These are phyloP conservation scores for Scaptomyza pallida DNA, from an alignment of 1,140 invertebrate species.

Conservation along the genomic window DNA sequence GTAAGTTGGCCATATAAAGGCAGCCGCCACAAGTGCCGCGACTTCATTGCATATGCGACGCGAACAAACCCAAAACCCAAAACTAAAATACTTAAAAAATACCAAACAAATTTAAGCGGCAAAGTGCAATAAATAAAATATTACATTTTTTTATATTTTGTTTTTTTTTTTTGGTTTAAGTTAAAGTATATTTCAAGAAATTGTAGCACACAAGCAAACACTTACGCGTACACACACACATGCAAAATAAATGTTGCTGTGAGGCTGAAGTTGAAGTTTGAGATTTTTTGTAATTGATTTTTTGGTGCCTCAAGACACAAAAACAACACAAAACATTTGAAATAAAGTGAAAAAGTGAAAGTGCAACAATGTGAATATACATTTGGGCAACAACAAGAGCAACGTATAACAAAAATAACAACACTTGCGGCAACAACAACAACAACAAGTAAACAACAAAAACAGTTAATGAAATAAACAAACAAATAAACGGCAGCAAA, in stretches of 20 bases:
- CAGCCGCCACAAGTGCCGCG: constrained; percentile 43
- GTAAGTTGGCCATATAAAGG: constrained; percentile 40
- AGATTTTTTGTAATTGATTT: constrained; percentile 53
- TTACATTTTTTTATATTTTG: constrained; percentile 5
- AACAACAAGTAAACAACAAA: constrained; percentile 13
- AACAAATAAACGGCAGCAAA: constrained; percentile 14
- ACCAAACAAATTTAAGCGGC: background rate
- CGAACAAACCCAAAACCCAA: constrained; percentile 32
- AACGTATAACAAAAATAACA: background rate
- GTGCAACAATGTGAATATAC: constrained; percentile 61
- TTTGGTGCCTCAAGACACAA: constrained; percentile 37
- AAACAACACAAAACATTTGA: constrained; percentile 14
- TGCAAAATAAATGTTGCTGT: constrained; percentile 18
- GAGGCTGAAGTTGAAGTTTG: constrained; percentile 14
- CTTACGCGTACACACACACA: constrained; percentile 1
- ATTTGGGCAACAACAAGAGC: background rate
- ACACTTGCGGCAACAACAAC: background rate
- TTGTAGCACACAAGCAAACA: constrained; percentile 30
- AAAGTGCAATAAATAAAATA: constrained; percentile 10
- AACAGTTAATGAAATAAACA: constrained; percentile 14
- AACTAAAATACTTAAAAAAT: constrained; percentile 27
- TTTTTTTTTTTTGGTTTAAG: constrained; percentile 8
- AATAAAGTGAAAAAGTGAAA: constrained; percentile 81
- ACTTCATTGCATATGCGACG: constrained; percentile 49
- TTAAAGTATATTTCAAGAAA: constrained; percentile 22